Base-by-base conservation (phyloP, 1,140 invertebrate species). In the Cydia splendana region DNA sequence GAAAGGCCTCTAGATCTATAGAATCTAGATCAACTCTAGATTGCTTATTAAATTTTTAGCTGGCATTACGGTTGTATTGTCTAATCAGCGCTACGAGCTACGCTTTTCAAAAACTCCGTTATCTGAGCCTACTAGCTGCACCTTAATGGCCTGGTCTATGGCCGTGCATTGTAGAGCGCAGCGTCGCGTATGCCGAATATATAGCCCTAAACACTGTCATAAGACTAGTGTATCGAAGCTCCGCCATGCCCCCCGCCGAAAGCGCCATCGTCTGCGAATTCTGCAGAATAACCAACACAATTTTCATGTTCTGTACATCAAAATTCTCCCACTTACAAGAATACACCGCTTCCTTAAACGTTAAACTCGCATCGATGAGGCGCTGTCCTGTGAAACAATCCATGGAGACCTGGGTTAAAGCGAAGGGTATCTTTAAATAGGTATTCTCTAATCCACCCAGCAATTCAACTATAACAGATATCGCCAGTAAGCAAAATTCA, bases 391-490 rank as follows among this genome's bases (percentile, higher is more conserved):
- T 75, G 2, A 82, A 77, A 62, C 85, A 88, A 38, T 88, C 85
- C 75, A 88, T 86, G 7, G 76, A 80, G n/a, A 90, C 80, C 67
- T 83, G 79, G 0, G 84, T 76, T 7, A 90, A 75, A 4, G 84
- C 80, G 74, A 84, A 90, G 0, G 88, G 87, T 10, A 89, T 7
- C 74, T 88, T 67, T 6, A 91, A 20, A 76, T 85, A 89, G 0
- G 87, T 90, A 20, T 90, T 88, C 73, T 90, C 85, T 65, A 91
- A 65, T 0, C 85, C 87, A 13, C 87, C 88, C 0, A 91, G 78
- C 13, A 89, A 75, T 75, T 87, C 87, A 10, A 84, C 79, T 45
- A 87, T 81, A 0, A 90, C 18, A 7, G 79, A 81, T 12, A 81
- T 30, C 1, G 74, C 79, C 10, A 87, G 51, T 10, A 84, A 62